A percentile compares a stretch with the other conserved stretches of the same genome.
phyloP scores from a whole-genome alignment of 2,888 invertebrate species.

The Torymus tubicola region DNA sequence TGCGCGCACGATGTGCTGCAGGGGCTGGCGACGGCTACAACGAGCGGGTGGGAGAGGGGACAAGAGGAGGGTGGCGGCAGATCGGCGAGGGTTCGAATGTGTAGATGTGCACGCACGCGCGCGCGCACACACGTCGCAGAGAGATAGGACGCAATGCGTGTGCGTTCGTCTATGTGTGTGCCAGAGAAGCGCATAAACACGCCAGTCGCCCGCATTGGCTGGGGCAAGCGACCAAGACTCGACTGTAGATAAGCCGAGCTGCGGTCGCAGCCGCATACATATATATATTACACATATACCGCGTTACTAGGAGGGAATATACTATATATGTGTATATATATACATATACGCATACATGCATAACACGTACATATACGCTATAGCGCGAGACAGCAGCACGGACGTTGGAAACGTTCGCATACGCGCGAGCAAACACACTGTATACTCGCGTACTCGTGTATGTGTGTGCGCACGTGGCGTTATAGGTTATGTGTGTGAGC shows the following conservation, averaged over 20 bases:
- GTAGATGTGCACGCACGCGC: neutral
- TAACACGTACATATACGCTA: too few relatives aligned
- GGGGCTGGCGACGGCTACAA: neutral
- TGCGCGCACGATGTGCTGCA: neutral
- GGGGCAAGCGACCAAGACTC: constrained; percentile 32
- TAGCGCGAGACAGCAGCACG: neutral
- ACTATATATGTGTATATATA: too few relatives aligned
- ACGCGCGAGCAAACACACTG: neutral
- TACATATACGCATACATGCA: too few relatives aligned
- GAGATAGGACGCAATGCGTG: neutral
- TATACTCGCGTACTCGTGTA: neutral
- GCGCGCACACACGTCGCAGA: too few relatives aligned
- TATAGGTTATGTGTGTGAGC: constrained; percentile 53
- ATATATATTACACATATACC: too few relatives aligned
- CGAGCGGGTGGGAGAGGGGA: neutral
- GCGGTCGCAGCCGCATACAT: too few relatives aligned
- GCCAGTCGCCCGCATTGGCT: constrained; percentile 41
- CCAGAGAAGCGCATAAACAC: constrained; percentile 6
- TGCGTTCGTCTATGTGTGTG: neutral
- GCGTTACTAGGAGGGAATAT: too few relatives aligned
- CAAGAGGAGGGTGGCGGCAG: constrained; percentile 13
- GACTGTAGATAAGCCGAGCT: constrained; percentile 33
- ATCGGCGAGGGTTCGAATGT: constrained; percentile 38
- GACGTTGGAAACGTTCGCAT: neutral
- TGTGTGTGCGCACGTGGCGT: constrained; percentile 53